These are phyloP conservation scores for Hybos culiciformis DNA, from an alignment of 2,888 invertebrate genomes.

Conservation along the genomic window DNA sequence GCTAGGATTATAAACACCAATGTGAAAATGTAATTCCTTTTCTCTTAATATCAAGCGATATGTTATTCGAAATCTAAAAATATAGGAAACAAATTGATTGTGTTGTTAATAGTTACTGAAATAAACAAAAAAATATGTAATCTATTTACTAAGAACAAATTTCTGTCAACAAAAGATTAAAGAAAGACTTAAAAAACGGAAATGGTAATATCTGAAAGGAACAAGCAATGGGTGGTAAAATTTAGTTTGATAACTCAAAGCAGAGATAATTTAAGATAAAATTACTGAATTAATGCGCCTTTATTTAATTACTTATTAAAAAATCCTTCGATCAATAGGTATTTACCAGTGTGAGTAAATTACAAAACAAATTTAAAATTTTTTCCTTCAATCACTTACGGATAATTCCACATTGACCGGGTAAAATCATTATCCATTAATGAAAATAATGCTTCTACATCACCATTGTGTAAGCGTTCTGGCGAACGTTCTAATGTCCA, in stretches of 20 bases:
- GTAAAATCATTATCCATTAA: slow-evolving; percentile 89
- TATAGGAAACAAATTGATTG: background rate
- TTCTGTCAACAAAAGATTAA: too few species aligned
- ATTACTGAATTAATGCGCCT: too few species aligned
- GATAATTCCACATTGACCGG: slow-evolving; percentile 87
- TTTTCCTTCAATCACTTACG: slow-evolving; percentile 42
- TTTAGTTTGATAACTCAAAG: too few species aligned
- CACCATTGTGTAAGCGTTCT: slow-evolving; percentile 75
- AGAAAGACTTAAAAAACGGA: too few species aligned
- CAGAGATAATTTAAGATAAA: too few species aligned
- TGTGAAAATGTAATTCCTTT: slow-evolving; percentile 84
- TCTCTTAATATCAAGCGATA: slow-evolving; percentile 82
- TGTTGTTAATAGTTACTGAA: background rate
- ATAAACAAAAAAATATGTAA: background rate
- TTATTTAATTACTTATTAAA: background rate
- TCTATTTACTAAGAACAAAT: background rate
- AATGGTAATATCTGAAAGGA: too few species aligned
- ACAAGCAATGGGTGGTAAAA: too few species aligned
- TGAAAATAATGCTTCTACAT: slow-evolving; percentile 83
- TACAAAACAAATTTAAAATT: slow-evolving; percentile 2
- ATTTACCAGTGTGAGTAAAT: background rate
- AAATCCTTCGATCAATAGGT: background rate
- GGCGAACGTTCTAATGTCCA: slow-evolving; percentile 87
- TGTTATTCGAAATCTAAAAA: slow-evolving; percentile 70
- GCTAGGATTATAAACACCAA: slow-evolving; percentile 88